phyloP scores from a whole-genome alignment of 2,888 invertebrate species.

The Troides oblongomaculatus region DNA sequence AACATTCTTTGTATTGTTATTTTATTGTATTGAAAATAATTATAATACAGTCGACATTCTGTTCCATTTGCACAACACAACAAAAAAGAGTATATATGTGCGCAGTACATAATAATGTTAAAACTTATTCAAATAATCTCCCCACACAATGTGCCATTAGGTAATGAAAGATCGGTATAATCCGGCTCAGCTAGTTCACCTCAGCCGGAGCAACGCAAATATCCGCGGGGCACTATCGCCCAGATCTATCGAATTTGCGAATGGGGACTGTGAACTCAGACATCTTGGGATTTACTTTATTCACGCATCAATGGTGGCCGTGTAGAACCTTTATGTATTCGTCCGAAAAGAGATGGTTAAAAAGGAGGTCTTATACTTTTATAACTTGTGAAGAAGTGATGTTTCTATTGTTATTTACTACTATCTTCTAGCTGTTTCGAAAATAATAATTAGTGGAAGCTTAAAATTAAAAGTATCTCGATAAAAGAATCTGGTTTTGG shows the following conservation, averaged over 20 bases:
- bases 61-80: background rate
- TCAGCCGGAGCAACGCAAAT: constrained; percentile 51
- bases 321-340: constrained; percentile 7
- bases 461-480: too few relatives aligned
- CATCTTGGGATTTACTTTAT: constrained; percentile 43
- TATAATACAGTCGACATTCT: too few relatives aligned
- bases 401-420: too few relatives aligned
- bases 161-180: constrained; percentile 69
- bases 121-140: constrained; percentile 38
- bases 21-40: too few relatives aligned
- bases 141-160: constrained; percentile 47
- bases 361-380: background rate
- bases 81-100: background rate
- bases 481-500: too few relatives aligned
- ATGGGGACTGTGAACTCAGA: constrained; percentile 55
- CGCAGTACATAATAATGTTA: constrained; percentile 6
- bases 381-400: background rate
- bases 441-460: too few relatives aligned
- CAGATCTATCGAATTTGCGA: constrained; percentile 47
- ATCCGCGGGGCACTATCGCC: constrained; percentile 48
- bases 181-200: constrained; percentile 47
- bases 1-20: too few relatives aligned
- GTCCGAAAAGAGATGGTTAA: background rate
- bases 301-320: constrained; percentile 31
- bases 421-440: too few relatives aligned